Evolutionary conservation across 2,888 invertebrate species (phyloP), one percentile per base, ranked within the genome.

Genomic region (Sesamia inferens): DNA sequence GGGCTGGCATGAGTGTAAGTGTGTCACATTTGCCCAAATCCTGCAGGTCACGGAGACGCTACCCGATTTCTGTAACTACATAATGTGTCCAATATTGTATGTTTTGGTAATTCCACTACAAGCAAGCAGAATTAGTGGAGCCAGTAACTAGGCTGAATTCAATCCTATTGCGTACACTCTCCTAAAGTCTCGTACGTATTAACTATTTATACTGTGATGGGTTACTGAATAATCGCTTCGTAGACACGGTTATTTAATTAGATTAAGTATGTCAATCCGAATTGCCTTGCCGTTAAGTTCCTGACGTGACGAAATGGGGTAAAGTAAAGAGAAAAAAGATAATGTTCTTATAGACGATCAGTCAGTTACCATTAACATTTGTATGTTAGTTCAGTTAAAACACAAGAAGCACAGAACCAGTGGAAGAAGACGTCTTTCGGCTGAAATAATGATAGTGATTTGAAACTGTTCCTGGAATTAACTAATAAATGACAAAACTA

Each of bases 1-100:
- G 3, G 10, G 31, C 1, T 6, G 6, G 4, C 6, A 63, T 44
- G 22, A 62, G 42, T 42, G 62, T 42, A 44, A 22, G 3, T 4
- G 31, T 55, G 42, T 48, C 42, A 39, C 70, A 54, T 70, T 48
- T 78, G 13, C 31, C 31, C 24, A 77, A 55, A 6, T 22, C 22
- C 16, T 71, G 67, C 81, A 73, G 81, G 84, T 83, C 84, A 74
- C 67, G 73, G 71, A 81, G 63, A 55, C 59, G 62, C 55, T 68
- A 55, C 59, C 68, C 24, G 69, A 81, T 58, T 68, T 71, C 71
- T 63, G 62, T 63, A 51, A 71, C 65, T 79, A 78, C 65, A 71
- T 58, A 62, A 68, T 54, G 61, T 65, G 68, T 61, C 51, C 63
- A 71, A 81, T 68, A 81, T 68, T 75, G 81, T 66, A 68, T 79